These are phyloP conservation scores for Mythimna vitellina DNA, from an alignment of 2,888 invertebrate species.

Conservation along the genomic window DNA sequence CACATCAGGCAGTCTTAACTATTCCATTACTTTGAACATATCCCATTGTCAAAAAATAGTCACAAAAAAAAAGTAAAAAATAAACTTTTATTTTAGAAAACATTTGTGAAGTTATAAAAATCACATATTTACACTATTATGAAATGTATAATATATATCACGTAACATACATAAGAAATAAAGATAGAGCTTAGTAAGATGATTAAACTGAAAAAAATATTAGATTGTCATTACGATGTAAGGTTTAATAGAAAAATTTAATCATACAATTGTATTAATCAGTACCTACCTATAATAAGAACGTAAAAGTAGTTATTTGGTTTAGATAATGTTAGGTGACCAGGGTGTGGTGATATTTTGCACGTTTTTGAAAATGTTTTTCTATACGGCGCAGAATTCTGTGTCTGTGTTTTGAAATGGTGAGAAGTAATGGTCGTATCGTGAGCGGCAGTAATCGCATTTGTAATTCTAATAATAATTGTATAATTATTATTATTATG, in stretches of 20 bases:
- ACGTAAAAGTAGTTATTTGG: constrained; percentile 88
- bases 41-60: constrained; percentile 75
- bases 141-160: constrained; percentile 88
- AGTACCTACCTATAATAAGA: constrained; percentile 84
- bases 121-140: constrained; percentile 90
- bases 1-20: constrained; percentile 61
- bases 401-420: constrained; percentile 84
- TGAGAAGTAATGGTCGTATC: constrained; percentile 82
- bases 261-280: constrained; percentile 87
- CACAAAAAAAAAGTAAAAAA: constrained; percentile 63
- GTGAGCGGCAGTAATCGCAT: constrained; percentile 81
- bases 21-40: constrained; percentile 75
- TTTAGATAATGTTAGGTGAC: constrained; percentile 90
- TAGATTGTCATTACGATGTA: constrained; percentile 86
- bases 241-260: constrained; percentile 86
- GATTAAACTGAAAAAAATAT: constrained; percentile 81
- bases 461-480: constrained; percentile 81
- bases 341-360: constrained; percentile 91
- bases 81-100: constrained; percentile 79
- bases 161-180: constrained; percentile 85
- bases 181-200: constrained; percentile 90
- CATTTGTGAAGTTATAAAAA: constrained; percentile 82
- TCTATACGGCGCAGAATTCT: constrained; percentile 85
- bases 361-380: constrained; percentile 91
- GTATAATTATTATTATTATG: constrained; percentile 68